These are phyloP conservation scores for Cryptoblepharus egeriae DNA, from an alignment of 2,797 vertebrate species.

Conservation along the genomic window DNA sequence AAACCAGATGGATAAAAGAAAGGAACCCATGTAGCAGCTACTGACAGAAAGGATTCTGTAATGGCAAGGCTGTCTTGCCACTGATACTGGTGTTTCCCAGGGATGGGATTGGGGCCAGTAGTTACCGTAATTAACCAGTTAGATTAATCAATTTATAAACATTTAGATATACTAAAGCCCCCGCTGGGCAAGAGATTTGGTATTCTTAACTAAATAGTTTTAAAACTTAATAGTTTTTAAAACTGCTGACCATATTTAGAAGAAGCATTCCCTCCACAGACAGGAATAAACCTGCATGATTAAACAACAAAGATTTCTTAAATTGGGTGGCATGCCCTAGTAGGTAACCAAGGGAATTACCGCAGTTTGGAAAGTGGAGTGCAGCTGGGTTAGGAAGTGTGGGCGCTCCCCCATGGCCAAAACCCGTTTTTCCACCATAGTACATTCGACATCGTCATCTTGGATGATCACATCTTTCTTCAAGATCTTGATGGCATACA, in stretches of 20 bases:
- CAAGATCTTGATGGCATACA: slow-evolving; percentile 91
- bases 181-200: neutral
- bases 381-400: slow-evolving; percentile 91
- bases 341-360: slow-evolving; percentile 57
- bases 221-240: neutral
- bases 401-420: slow-evolving; percentile 85
- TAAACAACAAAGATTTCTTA: neutral
- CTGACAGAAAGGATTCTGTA: too few relatives aligned
- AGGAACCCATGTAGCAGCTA: neutral
- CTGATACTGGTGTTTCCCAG: too few relatives aligned
- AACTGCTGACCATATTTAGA: neutral
- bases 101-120: too few relatives aligned
- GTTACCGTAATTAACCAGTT: neutral
- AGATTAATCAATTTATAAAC: neutral
- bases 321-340: neutral
- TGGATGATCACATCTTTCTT: slow-evolving; percentile 95
- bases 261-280: neutral
- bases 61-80: too few relatives aligned
- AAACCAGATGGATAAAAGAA: neutral
- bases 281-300: neutral
- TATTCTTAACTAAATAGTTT: too few relatives aligned
- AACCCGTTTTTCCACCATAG: slow-evolving; percentile 90
- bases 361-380: slow-evolving; percentile 91
- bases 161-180: neutral
- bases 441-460: slow-evolving; percentile 93